A percentile compares a stretch with the other conserved stretches of the same genome.
Conservation (phyloP, 2,797 vertebrate species). For the Sciurus vulgaris region DNA sequence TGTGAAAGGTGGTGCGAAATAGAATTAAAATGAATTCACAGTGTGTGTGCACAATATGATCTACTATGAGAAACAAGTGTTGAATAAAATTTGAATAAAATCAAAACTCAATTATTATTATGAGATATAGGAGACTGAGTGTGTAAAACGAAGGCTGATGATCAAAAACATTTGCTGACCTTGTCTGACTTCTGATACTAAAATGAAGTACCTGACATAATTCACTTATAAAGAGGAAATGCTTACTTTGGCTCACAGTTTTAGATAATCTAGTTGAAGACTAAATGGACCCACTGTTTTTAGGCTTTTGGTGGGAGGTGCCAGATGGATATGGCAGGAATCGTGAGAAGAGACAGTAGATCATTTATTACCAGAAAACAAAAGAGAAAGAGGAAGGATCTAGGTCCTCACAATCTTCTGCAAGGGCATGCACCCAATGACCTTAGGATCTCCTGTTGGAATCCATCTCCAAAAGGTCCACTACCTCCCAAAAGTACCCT, state of each 20-base stretch:
- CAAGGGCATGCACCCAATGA: too few relatives aligned
- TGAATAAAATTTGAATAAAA: background rate
- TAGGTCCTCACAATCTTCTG: fast-evolving
- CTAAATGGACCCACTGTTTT: background rate
- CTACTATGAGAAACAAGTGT: background rate
- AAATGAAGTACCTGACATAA: background rate
- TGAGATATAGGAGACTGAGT: background rate
- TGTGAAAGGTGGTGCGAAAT: slow-evolving; percentile 4
- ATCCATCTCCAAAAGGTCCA: fast-evolving
- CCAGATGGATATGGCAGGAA: background rate
- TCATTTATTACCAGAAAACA: fast-evolving
- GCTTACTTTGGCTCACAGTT: background rate
- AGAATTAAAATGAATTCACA: slow-evolving; percentile 35
- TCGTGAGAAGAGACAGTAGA: fast-evolving
- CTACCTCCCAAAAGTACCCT: fast-evolving
- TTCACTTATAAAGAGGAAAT: background rate
- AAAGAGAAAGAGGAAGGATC: background rate
- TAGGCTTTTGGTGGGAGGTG: background rate
- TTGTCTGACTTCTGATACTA: background rate
- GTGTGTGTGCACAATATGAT: background rate
- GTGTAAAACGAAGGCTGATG: background rate
- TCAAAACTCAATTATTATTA: background rate
- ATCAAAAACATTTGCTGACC: background rate
- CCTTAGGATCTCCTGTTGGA: fast-evolving
- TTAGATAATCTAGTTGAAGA: background rate